Percentiles rank a stretch among this genome's conserved stretches.
phyloP scores from a whole-genome alignment of 2,888 invertebrate species.

The Drosophila colorata region DNA sequence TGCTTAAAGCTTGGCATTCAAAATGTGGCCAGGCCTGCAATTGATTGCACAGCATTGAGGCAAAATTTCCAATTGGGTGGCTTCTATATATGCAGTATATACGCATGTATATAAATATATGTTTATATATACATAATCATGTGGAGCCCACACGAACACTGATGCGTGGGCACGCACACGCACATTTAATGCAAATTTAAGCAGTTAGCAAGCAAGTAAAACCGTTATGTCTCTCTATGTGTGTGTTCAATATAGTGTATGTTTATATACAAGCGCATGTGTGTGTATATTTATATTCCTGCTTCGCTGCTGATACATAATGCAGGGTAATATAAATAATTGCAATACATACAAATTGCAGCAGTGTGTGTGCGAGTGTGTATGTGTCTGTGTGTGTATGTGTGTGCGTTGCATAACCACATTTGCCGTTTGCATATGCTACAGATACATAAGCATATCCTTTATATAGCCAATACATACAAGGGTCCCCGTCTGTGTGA shows the following conservation, averaged over 20 bases:
- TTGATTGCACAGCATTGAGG: slow-evolving; percentile 69
- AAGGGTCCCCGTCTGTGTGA: neutral
- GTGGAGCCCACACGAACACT: slow-evolving; percentile 29
- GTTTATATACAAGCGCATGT: slow-evolving; percentile 16
- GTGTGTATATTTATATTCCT: slow-evolving; percentile 31
- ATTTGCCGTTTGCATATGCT: slow-evolving; percentile 58
- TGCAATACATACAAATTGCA: slow-evolving; percentile 69
- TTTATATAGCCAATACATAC: slow-evolving; percentile 6
- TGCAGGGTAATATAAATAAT: slow-evolving; percentile 79
- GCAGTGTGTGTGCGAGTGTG: slow-evolving; percentile 16
- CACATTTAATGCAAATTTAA: slow-evolving; percentile 81
- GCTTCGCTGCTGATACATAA: slow-evolving; percentile 65
- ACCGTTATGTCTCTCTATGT: slow-evolving; percentile 57
- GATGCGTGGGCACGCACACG: slow-evolving; percentile 56
- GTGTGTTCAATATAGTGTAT: slow-evolving; percentile 35
- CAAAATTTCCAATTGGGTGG: slow-evolving; percentile 75
- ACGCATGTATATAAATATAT: neutral
- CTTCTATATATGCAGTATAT: slow-evolving; percentile 18
- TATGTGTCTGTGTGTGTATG: slow-evolving; percentile 40
- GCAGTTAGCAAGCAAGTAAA: slow-evolving; percentile 81
- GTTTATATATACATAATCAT: slow-evolving; percentile 28
- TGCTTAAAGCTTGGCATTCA: slow-evolving; percentile 48
- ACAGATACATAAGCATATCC: slow-evolving; percentile 26
- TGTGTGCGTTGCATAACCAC: slow-evolving; percentile 73
- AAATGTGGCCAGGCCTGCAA: slow-evolving; percentile 35